Evolutionary conservation across 1,140 invertebrate genomes (phyloP).

Genomic region (Theocolax elegans): DNA sequence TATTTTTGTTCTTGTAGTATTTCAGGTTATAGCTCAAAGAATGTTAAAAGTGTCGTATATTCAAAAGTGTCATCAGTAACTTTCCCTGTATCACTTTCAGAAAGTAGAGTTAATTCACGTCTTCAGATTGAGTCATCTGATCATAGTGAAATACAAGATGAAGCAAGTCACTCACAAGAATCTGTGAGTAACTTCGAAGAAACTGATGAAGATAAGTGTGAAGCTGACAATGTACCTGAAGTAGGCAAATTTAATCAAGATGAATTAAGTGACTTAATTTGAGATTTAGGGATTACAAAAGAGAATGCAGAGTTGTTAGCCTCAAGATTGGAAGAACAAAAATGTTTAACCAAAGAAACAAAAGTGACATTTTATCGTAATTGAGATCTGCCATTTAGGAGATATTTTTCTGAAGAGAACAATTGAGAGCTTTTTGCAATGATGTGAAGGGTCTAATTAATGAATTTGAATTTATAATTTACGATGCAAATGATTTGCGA

Average conservation of each 20-base stretch:
- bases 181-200: background rate
- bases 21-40: background rate
- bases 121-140: background rate
- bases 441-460: constrained; percentile 23
- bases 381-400: constrained; percentile 8
- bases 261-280: constrained; percentile 15
- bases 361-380: constrained; percentile 8
- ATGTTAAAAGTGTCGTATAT: background rate
- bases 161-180: background rate
- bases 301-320: constrained; percentile 37
- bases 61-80: background rate
- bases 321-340: constrained; percentile 47
- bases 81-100: background rate
- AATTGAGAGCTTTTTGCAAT: constrained; percentile 7
- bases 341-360: background rate
- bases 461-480: background rate
- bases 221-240: background rate
- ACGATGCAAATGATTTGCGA: constrained; percentile 40
- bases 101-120: constrained; percentile 2
- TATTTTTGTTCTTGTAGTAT: background rate
- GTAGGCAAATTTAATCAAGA: constrained; percentile 19
- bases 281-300: constrained; percentile 22
- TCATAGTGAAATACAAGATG: background rate
- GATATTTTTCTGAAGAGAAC: constrained; percentile 12
- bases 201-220: background rate